These are phyloP conservation scores for Sciurus niger DNA, from an alignment of 2,113 vertebrate species.

Conservation along the genomic window DNA sequence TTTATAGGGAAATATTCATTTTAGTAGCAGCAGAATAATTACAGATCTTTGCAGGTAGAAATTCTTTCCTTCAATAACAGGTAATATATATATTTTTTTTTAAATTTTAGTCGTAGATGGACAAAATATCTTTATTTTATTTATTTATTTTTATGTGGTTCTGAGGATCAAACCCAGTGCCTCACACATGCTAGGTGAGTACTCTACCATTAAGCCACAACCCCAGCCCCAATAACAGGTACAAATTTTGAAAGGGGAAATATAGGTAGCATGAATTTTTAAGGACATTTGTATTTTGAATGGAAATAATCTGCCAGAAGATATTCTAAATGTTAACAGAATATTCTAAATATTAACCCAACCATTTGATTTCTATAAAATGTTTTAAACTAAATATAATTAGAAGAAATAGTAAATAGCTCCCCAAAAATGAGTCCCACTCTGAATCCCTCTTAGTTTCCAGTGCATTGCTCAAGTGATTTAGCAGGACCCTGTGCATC, in stretches of 20 bases:
- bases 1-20: background rate
- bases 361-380: background rate
- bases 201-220: too few species aligned
- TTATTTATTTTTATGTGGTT: too few species aligned
- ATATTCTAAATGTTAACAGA: background rate
- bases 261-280: background rate
- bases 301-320: background rate
- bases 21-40: background rate
- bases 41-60: background rate
- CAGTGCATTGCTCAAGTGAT: background rate
- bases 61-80: background rate
- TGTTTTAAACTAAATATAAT: background rate
- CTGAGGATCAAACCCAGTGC: too few species aligned
- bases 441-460: background rate
- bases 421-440: fast-evolving
- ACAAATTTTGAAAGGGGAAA: background rate
- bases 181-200: too few species aligned
- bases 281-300: background rate
- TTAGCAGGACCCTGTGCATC: too few species aligned
- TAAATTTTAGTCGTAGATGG: too few species aligned
- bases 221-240: background rate
- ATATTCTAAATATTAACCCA: background rate
- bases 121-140: too few species aligned
- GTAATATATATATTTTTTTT: background rate
- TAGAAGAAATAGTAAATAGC: background rate